These are phyloP conservation scores for Pterophyllum scalare DNA, from an alignment of 2,113 vertebrate genomes.

Conservation along the genomic window DNA sequence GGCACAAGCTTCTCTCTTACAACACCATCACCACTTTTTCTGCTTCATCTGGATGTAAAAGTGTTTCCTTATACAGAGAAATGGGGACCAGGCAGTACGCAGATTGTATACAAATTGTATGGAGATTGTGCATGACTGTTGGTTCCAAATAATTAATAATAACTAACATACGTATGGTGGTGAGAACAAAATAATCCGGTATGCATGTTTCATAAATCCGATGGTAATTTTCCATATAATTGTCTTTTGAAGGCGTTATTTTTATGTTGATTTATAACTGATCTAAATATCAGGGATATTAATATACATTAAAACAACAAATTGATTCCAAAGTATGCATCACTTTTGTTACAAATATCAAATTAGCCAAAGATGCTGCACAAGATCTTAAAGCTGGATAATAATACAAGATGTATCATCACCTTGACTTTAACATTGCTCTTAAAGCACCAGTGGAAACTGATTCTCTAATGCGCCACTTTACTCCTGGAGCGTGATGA, in stretches of 20 bases:
- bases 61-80: too few species aligned
- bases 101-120: too few species aligned
- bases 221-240: too few species aligned
- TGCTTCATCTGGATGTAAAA: too few species aligned
- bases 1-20: too few species aligned
- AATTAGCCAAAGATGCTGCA: neutral
- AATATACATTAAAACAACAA: neutral
- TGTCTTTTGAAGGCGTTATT: neutral
- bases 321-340: neutral
- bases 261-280: neutral
- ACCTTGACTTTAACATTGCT: slow-evolving; percentile 51
- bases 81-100: too few species aligned
- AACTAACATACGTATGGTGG: too few species aligned
- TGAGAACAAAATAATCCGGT: too few species aligned
- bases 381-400: neutral
- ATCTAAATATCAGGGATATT: slow-evolving; percentile 1
- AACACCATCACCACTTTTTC: too few species aligned
- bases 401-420: slow-evolving; percentile 9
- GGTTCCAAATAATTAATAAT: too few species aligned
- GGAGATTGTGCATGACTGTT: too few species aligned
- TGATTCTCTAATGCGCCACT: slow-evolving; percentile 7
- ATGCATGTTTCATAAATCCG: too few species aligned
- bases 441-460: slow-evolving; percentile 22
- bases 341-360: neutral
- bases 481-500: slow-evolving; percentile 18